A percentile compares a stretch with the other conserved stretches of the same genome.
phyloP scores from a whole-genome alignment of 1,140 invertebrate genomes.

The Saccostrea glomerata region DNA sequence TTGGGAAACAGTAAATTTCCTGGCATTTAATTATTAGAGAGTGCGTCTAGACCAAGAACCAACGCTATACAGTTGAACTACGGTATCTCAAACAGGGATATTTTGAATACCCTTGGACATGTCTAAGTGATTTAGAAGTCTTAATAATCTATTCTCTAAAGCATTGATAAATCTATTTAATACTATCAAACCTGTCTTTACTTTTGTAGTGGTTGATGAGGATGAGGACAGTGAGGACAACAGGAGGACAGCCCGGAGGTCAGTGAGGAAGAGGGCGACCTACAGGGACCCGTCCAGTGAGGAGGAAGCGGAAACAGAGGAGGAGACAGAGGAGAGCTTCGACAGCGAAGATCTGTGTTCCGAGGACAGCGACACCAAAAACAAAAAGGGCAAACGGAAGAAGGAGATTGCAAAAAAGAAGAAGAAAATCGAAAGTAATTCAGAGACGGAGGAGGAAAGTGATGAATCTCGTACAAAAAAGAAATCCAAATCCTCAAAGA shows the following conservation, averaged over 20 bases:
- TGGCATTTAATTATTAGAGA: too few relatives aligned
- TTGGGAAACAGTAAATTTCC: too few relatives aligned
- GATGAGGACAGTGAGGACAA: constrained; percentile 73
- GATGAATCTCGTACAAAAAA: constrained; percentile 47
- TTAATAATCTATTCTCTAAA: too few relatives aligned
- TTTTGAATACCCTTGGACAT: too few relatives aligned
- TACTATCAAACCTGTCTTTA: neutral
- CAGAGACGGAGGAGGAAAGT: constrained; percentile 51
- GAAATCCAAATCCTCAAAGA: constrained; percentile 44
- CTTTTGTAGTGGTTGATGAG: constrained; percentile 71
- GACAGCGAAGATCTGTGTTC: constrained; percentile 55
- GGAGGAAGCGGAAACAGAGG: constrained; percentile 63
- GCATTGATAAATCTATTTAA: too few relatives aligned
- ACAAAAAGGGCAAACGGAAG: constrained; percentile 51
- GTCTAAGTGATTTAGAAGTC: too few relatives aligned
- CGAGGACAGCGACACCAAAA: constrained; percentile 55
- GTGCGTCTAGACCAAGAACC: too few relatives aligned
- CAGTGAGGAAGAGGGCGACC: constrained; percentile 58
- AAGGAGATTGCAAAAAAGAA: constrained; percentile 51
- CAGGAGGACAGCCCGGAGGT: constrained; percentile 59
- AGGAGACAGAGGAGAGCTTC: constrained; percentile 50
- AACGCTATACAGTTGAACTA: too few relatives aligned
- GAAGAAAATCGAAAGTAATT: constrained; percentile 46
- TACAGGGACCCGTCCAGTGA: constrained; percentile 66
- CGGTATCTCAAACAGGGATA: too few relatives aligned